These are phyloP conservation scores for Miltochrista miniata DNA, from an alignment of 2,888 invertebrate species.

Conservation along the genomic window DNA sequence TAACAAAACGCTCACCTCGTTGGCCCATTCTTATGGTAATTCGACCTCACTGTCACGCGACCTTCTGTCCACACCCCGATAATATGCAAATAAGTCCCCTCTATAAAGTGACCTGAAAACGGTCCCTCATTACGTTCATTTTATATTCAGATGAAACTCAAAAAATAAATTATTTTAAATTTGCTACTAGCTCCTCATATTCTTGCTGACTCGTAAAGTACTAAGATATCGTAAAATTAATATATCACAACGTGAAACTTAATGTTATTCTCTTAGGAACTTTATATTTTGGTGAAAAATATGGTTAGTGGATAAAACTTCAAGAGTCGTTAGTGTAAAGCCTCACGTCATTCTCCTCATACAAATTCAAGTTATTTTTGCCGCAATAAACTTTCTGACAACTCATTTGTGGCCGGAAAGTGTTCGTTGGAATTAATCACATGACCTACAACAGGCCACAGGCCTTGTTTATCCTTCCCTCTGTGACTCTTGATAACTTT, in stretches of 20 bases:
- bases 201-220: too few relatives aligned
- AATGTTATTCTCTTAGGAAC: neutral
- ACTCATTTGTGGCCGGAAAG: conserved; percentile 74
- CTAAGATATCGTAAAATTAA: neutral
- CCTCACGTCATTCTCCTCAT: conserved; percentile 69
- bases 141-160: conserved; percentile 50
- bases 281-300: conserved; percentile 35
- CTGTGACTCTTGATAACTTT: conserved; percentile 60
- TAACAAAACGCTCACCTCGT: conserved; percentile 74
- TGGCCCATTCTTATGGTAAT: conserved; percentile 79
- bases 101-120: conserved; percentile 76
- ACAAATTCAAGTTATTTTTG: conserved; percentile 70
- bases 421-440: conserved; percentile 75
- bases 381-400: conserved; percentile 79
- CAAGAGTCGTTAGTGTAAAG: conserved; percentile 71
- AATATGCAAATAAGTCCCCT: conserved; percentile 76
- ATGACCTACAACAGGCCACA: conserved; percentile 46
- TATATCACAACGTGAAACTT: neutral
- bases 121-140: conserved; percentile 68
- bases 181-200: too few relatives aligned
- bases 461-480: conserved; percentile 55
- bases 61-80: conserved; percentile 79
- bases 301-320: conserved; percentile 67
- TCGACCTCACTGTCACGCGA: conserved; percentile 72
- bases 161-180: conserved; percentile 30